These are phyloP conservation scores for Cephus cinctus DNA, from an alignment of 1,140 invertebrate genomes.

Conservation along the genomic window DNA sequence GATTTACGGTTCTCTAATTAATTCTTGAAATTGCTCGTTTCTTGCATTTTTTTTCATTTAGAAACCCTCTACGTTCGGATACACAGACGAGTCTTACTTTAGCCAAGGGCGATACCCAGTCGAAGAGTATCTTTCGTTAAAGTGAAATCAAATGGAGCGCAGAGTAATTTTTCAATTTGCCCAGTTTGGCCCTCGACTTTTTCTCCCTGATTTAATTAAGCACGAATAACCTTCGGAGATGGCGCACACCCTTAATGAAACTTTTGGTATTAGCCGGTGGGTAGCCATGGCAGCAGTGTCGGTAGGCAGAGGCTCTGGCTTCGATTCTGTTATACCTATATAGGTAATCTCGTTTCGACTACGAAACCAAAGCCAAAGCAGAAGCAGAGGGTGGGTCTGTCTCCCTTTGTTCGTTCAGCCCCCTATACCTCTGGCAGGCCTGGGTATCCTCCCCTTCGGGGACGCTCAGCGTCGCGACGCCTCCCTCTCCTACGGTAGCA, in stretches of 20 bases:
- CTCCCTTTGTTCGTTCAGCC: slow-evolving; percentile 41
- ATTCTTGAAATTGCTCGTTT: no score
- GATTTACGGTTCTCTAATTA: no score
- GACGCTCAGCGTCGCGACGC: slow-evolving; percentile 49
- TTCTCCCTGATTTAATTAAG: slow-evolving; percentile 42
- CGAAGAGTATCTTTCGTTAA: no score
- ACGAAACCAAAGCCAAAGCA: slow-evolving; percentile 9
- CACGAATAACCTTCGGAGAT: slow-evolving; percentile 4
- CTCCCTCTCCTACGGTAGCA: slow-evolving; percentile 26
- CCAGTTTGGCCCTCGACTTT: no score
- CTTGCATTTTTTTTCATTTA: not conserved
- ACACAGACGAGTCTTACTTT: no score
- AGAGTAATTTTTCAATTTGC: no score
- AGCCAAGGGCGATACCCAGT: no score
- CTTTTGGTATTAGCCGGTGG: slow-evolving; percentile 37
- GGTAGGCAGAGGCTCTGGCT: slow-evolving; percentile 3
- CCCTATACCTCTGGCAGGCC: slow-evolving; percentile 18
- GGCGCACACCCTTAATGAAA: slow-evolving; percentile 19
- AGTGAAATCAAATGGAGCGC: no score
- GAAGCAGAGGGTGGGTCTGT: slow-evolving; percentile 10
- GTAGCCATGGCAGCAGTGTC: not conserved
- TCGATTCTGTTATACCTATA: slow-evolving; percentile 16
- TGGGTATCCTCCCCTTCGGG: slow-evolving; percentile 29
- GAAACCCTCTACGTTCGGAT: not conserved
- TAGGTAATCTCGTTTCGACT: slow-evolving; percentile 29